Conservation (phyloP, 2,113 vertebrate species). For the Aegotheles bennettii region DNA sequence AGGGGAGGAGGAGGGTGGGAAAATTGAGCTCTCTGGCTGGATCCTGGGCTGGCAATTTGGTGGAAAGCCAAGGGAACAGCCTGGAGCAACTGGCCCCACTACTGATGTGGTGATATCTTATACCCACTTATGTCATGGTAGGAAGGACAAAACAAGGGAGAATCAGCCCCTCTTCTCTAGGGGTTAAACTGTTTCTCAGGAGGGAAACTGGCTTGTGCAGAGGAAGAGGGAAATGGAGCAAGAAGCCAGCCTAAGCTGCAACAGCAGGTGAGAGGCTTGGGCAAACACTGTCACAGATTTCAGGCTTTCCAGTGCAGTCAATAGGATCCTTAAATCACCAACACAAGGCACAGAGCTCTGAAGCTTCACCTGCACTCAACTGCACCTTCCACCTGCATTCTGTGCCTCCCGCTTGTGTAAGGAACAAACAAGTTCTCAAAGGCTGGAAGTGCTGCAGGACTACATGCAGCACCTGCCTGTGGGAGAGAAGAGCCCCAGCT, state of each 20-base stretch:
- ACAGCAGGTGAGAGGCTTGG: not conserved
- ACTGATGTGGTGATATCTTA: not conserved
- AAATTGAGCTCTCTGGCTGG: not conserved
- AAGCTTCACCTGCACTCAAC: not conserved
- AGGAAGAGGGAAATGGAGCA: not conserved
- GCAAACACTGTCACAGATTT: not conserved
- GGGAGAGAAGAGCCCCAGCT: not conserved
- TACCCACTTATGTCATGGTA: not conserved
- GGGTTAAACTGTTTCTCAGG: not conserved
- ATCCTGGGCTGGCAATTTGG: not conserved
- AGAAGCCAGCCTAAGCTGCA: not conserved
- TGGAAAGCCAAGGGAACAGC: not conserved
- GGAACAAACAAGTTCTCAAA: not conserved
- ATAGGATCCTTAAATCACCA: not conserved
- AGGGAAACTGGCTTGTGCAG: not conserved
- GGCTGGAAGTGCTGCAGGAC: not conserved
- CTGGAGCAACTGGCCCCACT: not conserved
- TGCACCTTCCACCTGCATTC: not conserved
- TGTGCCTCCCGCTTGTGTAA: not conserved
- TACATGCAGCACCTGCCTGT: fast-evolving
- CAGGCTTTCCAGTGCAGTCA: not conserved
- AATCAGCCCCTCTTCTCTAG: not conserved
- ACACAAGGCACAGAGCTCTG: fast-evolving
- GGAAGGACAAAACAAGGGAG: not conserved
- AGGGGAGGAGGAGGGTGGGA: not conserved